These are phyloP conservation scores for Syngnathus typhle DNA, from an alignment of 2,113 vertebrate genomes.

Conservation along the genomic window DNA sequence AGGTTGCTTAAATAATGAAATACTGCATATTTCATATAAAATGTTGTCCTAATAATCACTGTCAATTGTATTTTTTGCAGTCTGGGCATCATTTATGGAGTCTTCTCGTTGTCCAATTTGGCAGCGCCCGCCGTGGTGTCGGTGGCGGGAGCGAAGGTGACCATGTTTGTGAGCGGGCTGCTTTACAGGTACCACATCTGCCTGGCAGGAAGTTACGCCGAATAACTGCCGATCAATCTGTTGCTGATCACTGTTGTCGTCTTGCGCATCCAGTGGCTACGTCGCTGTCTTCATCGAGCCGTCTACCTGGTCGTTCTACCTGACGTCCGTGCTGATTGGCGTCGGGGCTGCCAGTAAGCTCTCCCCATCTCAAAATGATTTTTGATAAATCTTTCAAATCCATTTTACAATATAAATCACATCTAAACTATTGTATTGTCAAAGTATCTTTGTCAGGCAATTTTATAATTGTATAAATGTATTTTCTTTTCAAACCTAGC, in stretches of 20 bases:
- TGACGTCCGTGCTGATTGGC: slow-evolving; percentile 89
- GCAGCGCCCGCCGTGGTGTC: slow-evolving; percentile 83
- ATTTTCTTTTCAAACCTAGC: no score
- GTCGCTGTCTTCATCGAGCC: slow-evolving; percentile 91
- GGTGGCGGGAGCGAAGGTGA: slow-evolving; percentile 77
- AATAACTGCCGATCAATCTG: background rate
- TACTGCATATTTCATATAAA: background rate
- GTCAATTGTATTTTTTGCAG: slow-evolving; percentile 54
- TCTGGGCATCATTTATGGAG: slow-evolving; percentile 93
- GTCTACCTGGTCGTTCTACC: slow-evolving; percentile 88
- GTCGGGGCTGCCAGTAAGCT: slow-evolving; percentile 89
- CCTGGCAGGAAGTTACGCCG: background rate
- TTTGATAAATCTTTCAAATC: background rate
- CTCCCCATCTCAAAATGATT: background rate
- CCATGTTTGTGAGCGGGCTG: slow-evolving; percentile 89
- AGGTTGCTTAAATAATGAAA: slow-evolving; percentile 70
- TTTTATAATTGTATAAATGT: no score
- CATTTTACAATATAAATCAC: no score
- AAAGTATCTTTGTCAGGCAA: no score
- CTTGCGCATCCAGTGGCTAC: slow-evolving; percentile 68
- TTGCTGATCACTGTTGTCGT: background rate
- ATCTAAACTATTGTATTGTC: no score
- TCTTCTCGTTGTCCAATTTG: slow-evolving; percentile 91
- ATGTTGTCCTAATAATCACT: background rate
- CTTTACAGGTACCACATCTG: slow-evolving; percentile 81